A percentile compares a stretch with the other conserved stretches of the same genome.
Conservation (phyloP, 2,888 invertebrate species). For the Zhengitettix transpicula region DNA sequence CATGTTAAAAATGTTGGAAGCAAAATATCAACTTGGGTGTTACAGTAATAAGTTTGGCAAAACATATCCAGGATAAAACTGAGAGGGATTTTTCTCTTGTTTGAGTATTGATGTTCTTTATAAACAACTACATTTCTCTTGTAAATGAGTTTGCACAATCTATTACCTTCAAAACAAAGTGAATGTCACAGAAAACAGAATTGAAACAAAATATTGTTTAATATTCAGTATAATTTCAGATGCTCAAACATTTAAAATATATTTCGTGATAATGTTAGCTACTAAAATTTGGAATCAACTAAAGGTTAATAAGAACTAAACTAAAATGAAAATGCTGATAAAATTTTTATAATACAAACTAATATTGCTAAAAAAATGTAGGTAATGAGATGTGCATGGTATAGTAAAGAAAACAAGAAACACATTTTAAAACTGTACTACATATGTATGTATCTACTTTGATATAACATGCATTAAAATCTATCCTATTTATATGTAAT, state of each 20-base stretch:
- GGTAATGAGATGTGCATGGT: background rate
- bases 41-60: background rate
- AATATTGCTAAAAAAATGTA: background rate
- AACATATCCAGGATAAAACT: background rate
- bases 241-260: too few species aligned
- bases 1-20: slow-evolving; percentile 6
- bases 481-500: slow-evolving; percentile 7
- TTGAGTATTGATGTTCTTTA: background rate
- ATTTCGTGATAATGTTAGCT: too few species aligned
- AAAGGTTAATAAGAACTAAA: too few species aligned
- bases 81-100: background rate
- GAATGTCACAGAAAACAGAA: too few species aligned
- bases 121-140: background rate
- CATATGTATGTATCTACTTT: slow-evolving; percentile 4
- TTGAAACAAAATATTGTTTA: too few species aligned
- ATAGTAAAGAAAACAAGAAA: background rate
- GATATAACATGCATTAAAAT: slow-evolving; percentile 8
- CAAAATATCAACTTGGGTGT: slow-evolving; percentile 5
- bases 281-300: too few species aligned
- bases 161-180: too few species aligned
- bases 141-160: background rate
- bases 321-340: too few species aligned
- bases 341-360: background rate
- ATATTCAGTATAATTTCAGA: too few species aligned
- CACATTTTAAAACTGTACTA: slow-evolving; percentile 5